Conservation (phyloP, 2,113 vertebrate genomes). For the Chaetops frenatus region DNA sequence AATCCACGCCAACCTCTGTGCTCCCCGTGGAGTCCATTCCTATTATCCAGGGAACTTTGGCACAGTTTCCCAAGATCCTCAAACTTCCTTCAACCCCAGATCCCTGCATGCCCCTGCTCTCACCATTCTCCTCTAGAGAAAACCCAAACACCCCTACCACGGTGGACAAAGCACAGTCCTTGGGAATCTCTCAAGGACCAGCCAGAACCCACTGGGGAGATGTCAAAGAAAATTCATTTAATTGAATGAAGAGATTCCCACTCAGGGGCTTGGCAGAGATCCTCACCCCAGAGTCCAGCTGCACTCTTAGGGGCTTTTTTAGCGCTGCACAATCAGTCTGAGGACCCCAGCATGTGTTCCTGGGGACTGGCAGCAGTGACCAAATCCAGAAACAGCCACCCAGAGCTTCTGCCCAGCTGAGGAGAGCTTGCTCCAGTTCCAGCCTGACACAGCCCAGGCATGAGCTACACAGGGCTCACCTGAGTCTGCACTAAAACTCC, state of each 20-base stretch:
- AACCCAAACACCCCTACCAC: neutral
- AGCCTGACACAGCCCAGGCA: neutral
- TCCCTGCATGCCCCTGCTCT: neutral
- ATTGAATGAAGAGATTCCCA: neutral
- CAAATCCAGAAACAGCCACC: neutral
- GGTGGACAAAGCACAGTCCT: neutral
- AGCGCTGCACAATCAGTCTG: neutral
- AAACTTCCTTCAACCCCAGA: neutral
- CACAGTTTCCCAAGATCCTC: fast-evolving
- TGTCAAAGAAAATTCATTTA: neutral
- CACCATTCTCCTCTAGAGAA: neutral
- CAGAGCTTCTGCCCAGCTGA: neutral
- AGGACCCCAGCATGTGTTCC: neutral
- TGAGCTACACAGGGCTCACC: neutral
- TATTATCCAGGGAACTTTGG: neutral
- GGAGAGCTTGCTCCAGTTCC: neutral
- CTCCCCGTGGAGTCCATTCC: neutral
- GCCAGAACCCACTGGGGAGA: neutral
- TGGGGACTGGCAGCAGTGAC: neutral
- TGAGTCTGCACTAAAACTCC: neutral
- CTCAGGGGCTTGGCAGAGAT: neutral
- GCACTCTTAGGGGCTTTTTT: neutral
- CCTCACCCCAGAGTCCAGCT: neutral
- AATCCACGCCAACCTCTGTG: neutral
- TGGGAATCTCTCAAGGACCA: neutral